Percentiles rank a stretch among this genome's conserved stretches.
phyloP scores from a whole-genome alignment of 1,140 invertebrate genomes.

The Micrasema longulum region DNA sequence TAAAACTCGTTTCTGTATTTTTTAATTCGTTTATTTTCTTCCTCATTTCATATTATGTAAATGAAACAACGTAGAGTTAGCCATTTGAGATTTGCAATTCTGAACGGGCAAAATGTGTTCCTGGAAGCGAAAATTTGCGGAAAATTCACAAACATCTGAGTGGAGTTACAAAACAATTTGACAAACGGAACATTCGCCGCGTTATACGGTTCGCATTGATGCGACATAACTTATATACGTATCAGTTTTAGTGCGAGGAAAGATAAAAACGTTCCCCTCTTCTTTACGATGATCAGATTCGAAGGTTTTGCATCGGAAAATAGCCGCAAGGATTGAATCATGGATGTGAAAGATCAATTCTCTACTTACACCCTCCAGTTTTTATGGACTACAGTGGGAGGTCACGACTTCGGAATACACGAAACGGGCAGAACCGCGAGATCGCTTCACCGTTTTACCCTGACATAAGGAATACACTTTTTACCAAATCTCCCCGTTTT shows the following conservation, averaged over 20 bases:
- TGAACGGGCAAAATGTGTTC: constrained; percentile 19
- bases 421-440: constrained; percentile 51
- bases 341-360: background rate
- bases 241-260: constrained; percentile 7
- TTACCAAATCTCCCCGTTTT: constrained; percentile 35
- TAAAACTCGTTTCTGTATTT: constrained; percentile 50
- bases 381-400: constrained; percentile 40
- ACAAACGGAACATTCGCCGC: constrained; percentile 3
- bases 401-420: constrained; percentile 47
- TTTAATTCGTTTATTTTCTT: constrained; percentile 54
- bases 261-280: constrained; percentile 5
- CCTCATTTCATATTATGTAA: constrained; percentile 53
- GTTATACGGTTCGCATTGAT: too few species aligned
- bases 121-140: too few species aligned
- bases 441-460: constrained; percentile 41
- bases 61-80: constrained; percentile 50
- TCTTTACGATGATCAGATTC: constrained; percentile 14
- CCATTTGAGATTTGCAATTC: constrained; percentile 35
- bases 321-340: constrained; percentile 7
- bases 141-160: constrained; percentile 19
- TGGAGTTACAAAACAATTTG: constrained; percentile 12
- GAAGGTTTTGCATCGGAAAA: constrained; percentile 9
- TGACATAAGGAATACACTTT: constrained; percentile 40
- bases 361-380: constrained; percentile 27
- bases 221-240: background rate